phyloP scores from a whole-genome alignment of 2,113 vertebrate genomes.

The Danionella cerebrum region DNA sequence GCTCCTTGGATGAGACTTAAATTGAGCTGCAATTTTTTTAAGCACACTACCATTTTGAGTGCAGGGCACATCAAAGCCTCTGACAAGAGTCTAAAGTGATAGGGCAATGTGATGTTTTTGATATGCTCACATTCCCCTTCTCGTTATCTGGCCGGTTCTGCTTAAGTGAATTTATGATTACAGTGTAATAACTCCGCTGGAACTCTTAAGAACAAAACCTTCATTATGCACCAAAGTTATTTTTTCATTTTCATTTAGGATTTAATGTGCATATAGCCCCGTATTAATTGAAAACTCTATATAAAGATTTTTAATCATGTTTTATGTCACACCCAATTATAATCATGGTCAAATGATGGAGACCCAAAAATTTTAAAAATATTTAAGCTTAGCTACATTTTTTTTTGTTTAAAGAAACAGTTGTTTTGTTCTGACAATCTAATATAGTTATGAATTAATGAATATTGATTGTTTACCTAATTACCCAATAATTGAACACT shows the following conservation, averaged over 20 bases:
- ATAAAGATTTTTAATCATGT: constrained; percentile 22
- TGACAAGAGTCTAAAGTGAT: constrained; percentile 85
- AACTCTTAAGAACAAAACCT: constrained; percentile 50
- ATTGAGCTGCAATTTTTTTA: constrained; percentile 96
- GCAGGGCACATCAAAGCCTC: constrained; percentile 86
- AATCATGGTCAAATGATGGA: constrained; percentile 28
- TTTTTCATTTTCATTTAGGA: constrained; percentile 31
- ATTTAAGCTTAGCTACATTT: too few relatives aligned
- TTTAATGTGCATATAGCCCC: background rate
- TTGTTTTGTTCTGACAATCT: too few relatives aligned
- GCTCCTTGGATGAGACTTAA: constrained; percentile 99
- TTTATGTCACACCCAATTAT: constrained; percentile 37
- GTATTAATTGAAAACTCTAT: background rate
- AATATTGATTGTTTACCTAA: too few relatives aligned
- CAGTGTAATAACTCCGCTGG: constrained; percentile 56
- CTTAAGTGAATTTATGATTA: constrained; percentile 74
- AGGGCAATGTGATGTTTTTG: constrained; percentile 73
- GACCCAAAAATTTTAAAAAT: too few relatives aligned
- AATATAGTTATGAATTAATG: too few relatives aligned
- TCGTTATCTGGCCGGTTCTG: constrained; percentile 66
- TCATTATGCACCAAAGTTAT: constrained; percentile 54
- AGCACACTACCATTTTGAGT: constrained; percentile 80
- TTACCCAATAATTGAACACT: too few relatives aligned
- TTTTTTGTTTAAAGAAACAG: too few relatives aligned
- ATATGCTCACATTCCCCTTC: constrained; percentile 63